Evolutionary conservation across 2,113 vertebrate species (phyloP), one percentile per base, ranked within the genome.

Genomic region (Benitochromis conjunctus): DNA sequence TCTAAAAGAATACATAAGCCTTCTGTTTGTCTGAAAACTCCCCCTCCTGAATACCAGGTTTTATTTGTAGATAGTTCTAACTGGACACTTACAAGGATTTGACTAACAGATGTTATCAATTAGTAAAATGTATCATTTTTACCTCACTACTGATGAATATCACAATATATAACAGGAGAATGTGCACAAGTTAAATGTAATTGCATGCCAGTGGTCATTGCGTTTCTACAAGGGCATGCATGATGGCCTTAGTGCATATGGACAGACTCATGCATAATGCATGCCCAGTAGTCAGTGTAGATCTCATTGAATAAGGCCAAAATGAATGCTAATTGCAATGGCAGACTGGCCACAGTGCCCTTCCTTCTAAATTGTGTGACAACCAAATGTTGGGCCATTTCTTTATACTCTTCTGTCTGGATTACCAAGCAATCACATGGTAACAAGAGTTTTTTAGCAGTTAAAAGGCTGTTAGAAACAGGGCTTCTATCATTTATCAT

Each of bases 181-280:
- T 64, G 57, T 64, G 85, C 74, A 76, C 48, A 88, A 80, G 77
- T 86, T 87, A 81, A 92, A 92, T 92, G 92, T 92, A 90, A 92
- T 90, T 92, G 94, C 87, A 90, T 91, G 90, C 85, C 41, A 79
- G 87, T 94, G 92, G 90, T 92, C 41, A 77, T 80, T 93, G 91
- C 92, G 86, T 94, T 92, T 94, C 94, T 87, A 92, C 96, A 97
- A 96, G 96, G 96, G 96, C 96, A 96, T 96, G 96, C 97, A 97
- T 97, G 97, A 97, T 96, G 97, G 97, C 96, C 94, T 97, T 97
- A 97, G 97, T 97, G 95, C 97, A 97, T 96, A 96, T 97, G 97
- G 97, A 96, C 97, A 96, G 95, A 94, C 94, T 96, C 96, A 98
- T 99, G 94, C 96, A 98, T 99, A 97, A 99, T 99, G 98, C 96